A percentile compares a stretch with the other conserved stretches of the same genome.
Conservation (phyloP, 1,140 invertebrate genomes). For the Anastrepha obliqua region DNA sequence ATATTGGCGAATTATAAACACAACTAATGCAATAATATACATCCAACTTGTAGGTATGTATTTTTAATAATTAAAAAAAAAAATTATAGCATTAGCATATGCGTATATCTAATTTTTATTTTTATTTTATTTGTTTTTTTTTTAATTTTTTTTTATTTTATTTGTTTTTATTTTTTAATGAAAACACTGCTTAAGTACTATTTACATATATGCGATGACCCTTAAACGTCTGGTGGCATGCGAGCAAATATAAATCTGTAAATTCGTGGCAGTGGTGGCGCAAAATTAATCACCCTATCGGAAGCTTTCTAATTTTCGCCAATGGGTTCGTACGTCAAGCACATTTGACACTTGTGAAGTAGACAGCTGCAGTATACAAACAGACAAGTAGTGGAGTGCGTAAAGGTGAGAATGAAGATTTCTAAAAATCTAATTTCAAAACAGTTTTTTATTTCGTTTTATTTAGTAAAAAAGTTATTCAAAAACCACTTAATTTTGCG, state of each 20-base stretch:
- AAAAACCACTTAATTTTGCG: too few relatives aligned
- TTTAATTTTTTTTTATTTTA: not conserved
- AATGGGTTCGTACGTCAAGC: too few relatives aligned
- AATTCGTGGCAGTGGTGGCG: not conserved
- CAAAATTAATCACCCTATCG: too few relatives aligned
- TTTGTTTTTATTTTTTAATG: not conserved
- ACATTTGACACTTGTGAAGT: too few relatives aligned
- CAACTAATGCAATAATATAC: not conserved
- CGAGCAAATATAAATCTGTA: too few relatives aligned
- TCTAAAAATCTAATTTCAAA: too few relatives aligned
- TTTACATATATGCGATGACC: not conserved
- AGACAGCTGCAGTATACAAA: too few relatives aligned
- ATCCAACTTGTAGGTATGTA: not conserved
- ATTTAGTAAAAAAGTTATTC: too few relatives aligned
- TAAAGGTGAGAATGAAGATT: not conserved
- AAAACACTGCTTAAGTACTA: slow-evolving; percentile 44
- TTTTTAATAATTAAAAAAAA: slow-evolving; percentile 14
- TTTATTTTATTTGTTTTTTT: not conserved
- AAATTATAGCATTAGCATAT: not conserved
- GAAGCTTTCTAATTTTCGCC: too few relatives aligned
- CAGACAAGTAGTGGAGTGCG: too few relatives aligned
- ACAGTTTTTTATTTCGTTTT: too few relatives aligned
- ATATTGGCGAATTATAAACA: slow-evolving; percentile 1
- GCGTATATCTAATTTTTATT: not conserved
- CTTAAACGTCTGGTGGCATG: not conserved